Conservation (phyloP, 2,113 vertebrate genomes). For the Pterocles orientalis region DNA sequence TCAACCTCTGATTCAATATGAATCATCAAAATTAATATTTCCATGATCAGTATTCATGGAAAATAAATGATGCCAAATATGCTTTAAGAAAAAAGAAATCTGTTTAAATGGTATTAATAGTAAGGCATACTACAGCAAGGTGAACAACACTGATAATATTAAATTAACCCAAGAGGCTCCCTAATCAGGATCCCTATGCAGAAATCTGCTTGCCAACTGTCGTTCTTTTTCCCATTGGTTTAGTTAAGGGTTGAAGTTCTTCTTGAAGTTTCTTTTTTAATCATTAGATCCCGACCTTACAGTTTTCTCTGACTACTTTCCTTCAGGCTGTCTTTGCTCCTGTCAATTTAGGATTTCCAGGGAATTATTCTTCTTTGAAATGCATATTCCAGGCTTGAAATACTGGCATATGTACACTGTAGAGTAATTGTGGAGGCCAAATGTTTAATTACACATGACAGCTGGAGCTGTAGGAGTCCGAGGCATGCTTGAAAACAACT, state of each 20-base stretch:
- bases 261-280: slow-evolving; percentile 90
- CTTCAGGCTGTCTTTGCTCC: slow-evolving; percentile 87
- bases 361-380: slow-evolving; percentile 95
- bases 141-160: slow-evolving; percentile 84
- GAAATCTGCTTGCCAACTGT: slow-evolving; percentile 85
- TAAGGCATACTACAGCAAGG: slow-evolving; percentile 78
- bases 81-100: slow-evolving; percentile 75
- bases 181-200: slow-evolving; percentile 78
- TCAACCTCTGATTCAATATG: slow-evolving; percentile 61
- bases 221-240: slow-evolving; percentile 85
- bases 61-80: slow-evolving; percentile 77
- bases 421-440: slow-evolving; percentile 97
- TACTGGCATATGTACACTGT: slow-evolving; percentile 93
- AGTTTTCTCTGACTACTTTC: slow-evolving; percentile 86
- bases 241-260: slow-evolving; percentile 86
- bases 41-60: slow-evolving; percentile 71
- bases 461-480: slow-evolving; percentile 92
- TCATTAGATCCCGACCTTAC: slow-evolving; percentile 90
- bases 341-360: slow-evolving; percentile 95
- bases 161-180: slow-evolving; percentile 84
- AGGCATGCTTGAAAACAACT: slow-evolving; percentile 86
- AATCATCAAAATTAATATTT: slow-evolving; percentile 73
- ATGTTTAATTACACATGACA: slow-evolving; percentile 99
- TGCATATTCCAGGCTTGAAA: slow-evolving; percentile 91
- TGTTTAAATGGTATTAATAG: slow-evolving; percentile 79